phyloP scores from a whole-genome alignment of 1,140 invertebrate species.

The Lepidurus couesii region DNA sequence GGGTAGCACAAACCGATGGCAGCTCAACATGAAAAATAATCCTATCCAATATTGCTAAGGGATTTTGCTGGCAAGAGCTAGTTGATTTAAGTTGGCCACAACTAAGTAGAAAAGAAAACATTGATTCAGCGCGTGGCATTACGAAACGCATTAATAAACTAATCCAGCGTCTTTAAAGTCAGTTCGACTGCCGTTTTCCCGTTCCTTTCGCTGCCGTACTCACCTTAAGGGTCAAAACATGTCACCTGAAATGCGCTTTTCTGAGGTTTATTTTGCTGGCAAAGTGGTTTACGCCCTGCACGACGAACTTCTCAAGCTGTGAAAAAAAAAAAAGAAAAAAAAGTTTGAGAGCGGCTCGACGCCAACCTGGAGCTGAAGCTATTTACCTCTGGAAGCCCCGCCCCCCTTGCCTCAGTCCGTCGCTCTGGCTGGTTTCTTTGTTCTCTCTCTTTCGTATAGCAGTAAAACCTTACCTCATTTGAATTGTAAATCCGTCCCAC shows the following conservation, averaged over 20 bases:
- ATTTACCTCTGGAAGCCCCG: background rate
- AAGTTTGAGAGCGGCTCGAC: no score
- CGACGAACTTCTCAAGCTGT: background rate
- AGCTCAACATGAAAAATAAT: slow-evolving; percentile 15
- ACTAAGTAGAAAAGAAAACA: background rate
- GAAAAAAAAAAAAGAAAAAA: no score
- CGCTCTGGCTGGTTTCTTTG: background rate
- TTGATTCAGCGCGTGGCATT: background rate
- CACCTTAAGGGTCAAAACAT: background rate
- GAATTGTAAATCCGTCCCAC: background rate
- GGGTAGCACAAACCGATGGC: slow-evolving; percentile 4
- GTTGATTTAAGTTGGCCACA: background rate
- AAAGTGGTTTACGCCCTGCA: background rate
- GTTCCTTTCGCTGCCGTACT: background rate
- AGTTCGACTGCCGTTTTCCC: background rate
- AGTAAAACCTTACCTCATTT: slow-evolving; percentile 12
- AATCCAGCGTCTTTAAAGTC: background rate
- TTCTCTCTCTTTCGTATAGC: background rate
- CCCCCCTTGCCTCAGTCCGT: background rate
- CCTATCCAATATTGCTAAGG: background rate
- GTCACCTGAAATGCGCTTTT: slow-evolving; percentile 6
- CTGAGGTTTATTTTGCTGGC: background rate
- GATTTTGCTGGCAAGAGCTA: background rate
- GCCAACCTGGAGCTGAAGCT: background rate
- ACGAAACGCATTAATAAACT: no score